These are phyloP conservation scores for Megaceryle alcyon DNA, from an alignment of 2,797 vertebrate genomes.

Conservation along the genomic window DNA sequence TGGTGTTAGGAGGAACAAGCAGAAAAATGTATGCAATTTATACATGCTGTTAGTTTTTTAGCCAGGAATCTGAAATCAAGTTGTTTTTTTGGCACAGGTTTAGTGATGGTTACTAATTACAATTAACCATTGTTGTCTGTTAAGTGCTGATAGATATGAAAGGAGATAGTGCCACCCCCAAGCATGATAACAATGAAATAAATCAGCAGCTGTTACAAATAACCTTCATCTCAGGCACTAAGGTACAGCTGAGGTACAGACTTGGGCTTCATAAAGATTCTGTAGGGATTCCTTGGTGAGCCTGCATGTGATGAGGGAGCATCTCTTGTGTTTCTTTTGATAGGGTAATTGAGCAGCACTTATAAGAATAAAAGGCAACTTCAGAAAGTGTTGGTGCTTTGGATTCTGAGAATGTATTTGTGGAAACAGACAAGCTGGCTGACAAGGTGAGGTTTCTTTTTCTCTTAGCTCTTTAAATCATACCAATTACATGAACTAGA, in stretches of 20 bases:
- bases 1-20: accelerated
- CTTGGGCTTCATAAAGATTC: not conserved
- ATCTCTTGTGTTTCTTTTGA: accelerated
- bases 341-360: not conserved
- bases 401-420: not conserved
- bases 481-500: not conserved
- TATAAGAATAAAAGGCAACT: not conserved
- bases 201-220: not conserved
- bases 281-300: not conserved
- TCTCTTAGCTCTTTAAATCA: not conserved
- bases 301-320: accelerated
- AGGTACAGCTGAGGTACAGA: not conserved
- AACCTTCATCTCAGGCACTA: not conserved
- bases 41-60: not conserved
- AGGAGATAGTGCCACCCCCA: not conserved
- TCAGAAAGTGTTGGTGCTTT: accelerated
- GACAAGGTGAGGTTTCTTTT: not conserved
- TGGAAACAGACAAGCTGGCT: not conserved
- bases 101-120: not conserved
- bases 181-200: not conserved
- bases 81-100: not conserved
- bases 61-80: not conserved
- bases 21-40: not conserved
- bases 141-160: not conserved
- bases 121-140: not conserved